Conservation (phyloP, 2,888 invertebrate genomes). For the Tricholauxania praeusta region DNA sequence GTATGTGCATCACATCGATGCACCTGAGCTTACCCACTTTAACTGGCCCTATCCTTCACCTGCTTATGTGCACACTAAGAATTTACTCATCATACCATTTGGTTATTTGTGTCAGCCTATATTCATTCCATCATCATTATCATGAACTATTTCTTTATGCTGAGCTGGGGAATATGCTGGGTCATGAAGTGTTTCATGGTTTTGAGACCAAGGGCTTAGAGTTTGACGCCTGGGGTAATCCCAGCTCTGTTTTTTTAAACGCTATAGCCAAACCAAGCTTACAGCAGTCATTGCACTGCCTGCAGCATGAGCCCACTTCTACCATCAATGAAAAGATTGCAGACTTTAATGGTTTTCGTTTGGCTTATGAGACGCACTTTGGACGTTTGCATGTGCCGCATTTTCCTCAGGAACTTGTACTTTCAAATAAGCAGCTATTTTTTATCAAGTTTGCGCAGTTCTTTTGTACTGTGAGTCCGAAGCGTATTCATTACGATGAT, state of each 20-base stretch:
- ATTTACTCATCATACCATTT: conserved; percentile 49
- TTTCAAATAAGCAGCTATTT: conserved; percentile 45
- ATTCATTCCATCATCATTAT: conserved; percentile 42
- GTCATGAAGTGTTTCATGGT: conserved; percentile 53
- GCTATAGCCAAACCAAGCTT: conserved; percentile 40
- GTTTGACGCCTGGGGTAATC: conserved; percentile 49
- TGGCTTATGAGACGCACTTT: conserved; percentile 49
- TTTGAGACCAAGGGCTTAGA: conserved; percentile 50
- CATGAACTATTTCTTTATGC: conserved; percentile 47
- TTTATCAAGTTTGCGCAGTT: conserved; percentile 53
- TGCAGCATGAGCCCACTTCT: conserved; percentile 41
- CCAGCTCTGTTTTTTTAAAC: conserved; percentile 30
- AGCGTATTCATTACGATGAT: conserved; percentile 41
- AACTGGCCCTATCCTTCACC: conserved; percentile 47
- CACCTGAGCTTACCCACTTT: conserved; percentile 40
- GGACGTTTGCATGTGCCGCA: not conserved
- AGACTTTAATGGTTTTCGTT: conserved; percentile 51
- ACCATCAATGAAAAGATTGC: conserved; percentile 51
- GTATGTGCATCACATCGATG: conserved; percentile 10
- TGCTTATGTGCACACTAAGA: conserved; percentile 46
- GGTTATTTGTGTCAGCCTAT: conserved; percentile 46
- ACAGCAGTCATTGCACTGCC: conserved; percentile 36
- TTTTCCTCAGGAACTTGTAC: not conserved
- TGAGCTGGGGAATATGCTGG: conserved; percentile 50
- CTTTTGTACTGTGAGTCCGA: conserved; percentile 45